Conservation (phyloP, 2,113 vertebrate species). For the Amia ocellicauda region DNA sequence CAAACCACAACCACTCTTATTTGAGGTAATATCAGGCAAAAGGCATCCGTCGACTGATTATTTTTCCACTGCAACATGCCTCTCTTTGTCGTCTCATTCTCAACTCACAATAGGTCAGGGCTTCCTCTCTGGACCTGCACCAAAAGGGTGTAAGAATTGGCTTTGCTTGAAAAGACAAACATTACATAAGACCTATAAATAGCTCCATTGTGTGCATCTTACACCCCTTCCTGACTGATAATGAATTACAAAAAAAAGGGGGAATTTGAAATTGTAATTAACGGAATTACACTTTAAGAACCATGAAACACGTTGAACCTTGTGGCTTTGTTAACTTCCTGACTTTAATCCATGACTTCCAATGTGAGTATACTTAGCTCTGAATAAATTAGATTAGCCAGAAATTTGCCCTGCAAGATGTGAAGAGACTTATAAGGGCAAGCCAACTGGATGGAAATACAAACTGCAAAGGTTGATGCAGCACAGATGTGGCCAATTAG, state of each 20-base stretch:
- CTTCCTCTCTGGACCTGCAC: slow-evolving; percentile 18
- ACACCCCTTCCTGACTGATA: slow-evolving; percentile 54
- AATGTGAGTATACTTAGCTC: slow-evolving; percentile 35
- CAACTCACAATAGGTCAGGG: background rate
- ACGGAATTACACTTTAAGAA: slow-evolving; percentile 42
- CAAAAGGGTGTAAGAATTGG: slow-evolving; percentile 21
- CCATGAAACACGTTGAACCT: slow-evolving; percentile 48
- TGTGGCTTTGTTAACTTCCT: slow-evolving; percentile 38
- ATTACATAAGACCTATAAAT: slow-evolving; percentile 52
- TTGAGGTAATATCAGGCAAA: background rate
- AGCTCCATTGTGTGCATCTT: slow-evolving; percentile 47
- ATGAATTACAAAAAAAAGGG: slow-evolving; percentile 41
- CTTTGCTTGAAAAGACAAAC: slow-evolving; percentile 17
- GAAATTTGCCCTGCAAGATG: slow-evolving; percentile 20
- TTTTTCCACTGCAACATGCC: background rate
- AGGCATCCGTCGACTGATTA: background rate
- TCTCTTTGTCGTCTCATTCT: background rate
- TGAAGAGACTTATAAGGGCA: too few relatives aligned
- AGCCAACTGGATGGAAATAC: too few relatives aligned
- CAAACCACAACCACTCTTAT: background rate
- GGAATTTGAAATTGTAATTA: slow-evolving; percentile 54
- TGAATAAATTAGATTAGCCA: slow-evolving; percentile 50
- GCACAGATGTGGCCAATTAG: too few relatives aligned
- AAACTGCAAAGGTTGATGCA: too few relatives aligned
- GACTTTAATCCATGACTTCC: slow-evolving; percentile 50